These are phyloP conservation scores for Lithophane semibrunnea DNA, from an alignment of 2,888 invertebrate genomes.

Conservation along the genomic window DNA sequence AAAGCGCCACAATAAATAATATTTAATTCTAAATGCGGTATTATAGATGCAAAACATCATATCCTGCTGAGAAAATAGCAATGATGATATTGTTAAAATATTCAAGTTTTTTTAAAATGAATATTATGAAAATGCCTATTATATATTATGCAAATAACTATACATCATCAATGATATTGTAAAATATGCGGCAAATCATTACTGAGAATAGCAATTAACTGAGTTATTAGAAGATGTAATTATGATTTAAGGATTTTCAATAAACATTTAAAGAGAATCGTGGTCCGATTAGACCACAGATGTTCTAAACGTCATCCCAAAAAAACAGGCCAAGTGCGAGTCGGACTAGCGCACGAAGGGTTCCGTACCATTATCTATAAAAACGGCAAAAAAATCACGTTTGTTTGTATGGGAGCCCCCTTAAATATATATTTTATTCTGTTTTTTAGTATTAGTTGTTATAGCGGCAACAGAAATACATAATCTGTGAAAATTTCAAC, in stretches of 20 bases:
- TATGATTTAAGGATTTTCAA: constrained; percentile 3
- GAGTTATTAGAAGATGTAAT: not conserved
- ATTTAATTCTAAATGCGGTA: constrained; percentile 33
- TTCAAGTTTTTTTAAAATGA: constrained; percentile 16
- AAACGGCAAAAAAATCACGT: no score
- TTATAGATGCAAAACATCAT: constrained; percentile 41
- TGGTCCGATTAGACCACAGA: constrained; percentile 23
- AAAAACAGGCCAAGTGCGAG: not conserved
- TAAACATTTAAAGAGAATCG: constrained; percentile 15
- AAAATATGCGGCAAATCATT: constrained; percentile 16
- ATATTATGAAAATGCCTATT: constrained; percentile 4
- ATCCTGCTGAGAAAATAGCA: constrained; percentile 52
- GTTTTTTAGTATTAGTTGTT: no score
- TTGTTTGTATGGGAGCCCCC: no score
- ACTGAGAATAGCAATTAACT: constrained; percentile 18
- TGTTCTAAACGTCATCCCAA: constrained; percentile 10
- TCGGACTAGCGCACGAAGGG: no score
- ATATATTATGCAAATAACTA: constrained; percentile 7
- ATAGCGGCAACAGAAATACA: no score
- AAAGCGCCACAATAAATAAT: constrained; percentile 27
- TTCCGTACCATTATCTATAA: no score
- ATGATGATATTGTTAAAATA: constrained; percentile 44
- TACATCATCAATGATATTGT: constrained; percentile 2
- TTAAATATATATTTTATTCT: no score
- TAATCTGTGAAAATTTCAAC: no score